These are phyloP conservation scores for Azorinus chamasolen DNA, from an alignment of 2,888 invertebrate genomes.

Conservation along the genomic window DNA sequence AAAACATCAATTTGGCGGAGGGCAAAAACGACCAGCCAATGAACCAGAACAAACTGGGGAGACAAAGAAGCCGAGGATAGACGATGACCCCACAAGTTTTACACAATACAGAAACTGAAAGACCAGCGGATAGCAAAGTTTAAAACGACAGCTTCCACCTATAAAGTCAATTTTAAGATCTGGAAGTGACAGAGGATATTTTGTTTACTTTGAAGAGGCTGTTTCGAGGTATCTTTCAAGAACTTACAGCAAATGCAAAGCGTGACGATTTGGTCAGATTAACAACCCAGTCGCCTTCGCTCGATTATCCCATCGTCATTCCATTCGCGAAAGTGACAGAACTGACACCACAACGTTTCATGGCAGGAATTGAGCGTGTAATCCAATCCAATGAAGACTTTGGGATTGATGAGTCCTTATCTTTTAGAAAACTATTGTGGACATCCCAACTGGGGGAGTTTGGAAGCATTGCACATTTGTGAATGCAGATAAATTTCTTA, in stretches of 20 bases:
- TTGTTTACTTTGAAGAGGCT: conserved; percentile 14
- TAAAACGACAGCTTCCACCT: no score
- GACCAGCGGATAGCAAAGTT: no score
- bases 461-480: conserved; percentile 26
- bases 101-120: no score
- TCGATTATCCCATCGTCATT: conserved; percentile 25
- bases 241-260: conserved; percentile 30
- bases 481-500: conserved; percentile 14
- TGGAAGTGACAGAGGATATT: conserved; percentile 25
- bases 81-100: no score
- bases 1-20: no score
- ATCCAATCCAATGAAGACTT: no score
- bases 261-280: conserved; percentile 28
- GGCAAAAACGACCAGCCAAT: no score
- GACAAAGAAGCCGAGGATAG: no score
- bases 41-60: no score
- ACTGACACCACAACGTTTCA: conserved; percentile 21
- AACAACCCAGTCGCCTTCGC: conserved; percentile 27
- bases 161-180: background rate
- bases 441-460: conserved; percentile 33
- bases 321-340: conserved; percentile 8
- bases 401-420: no score
- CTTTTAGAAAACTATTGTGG: conserved; percentile 19
- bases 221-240: conserved; percentile 19
- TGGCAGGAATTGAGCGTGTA: conserved; percentile 26